Base-by-base conservation (phyloP, 2,113 vertebrate genomes). In the Leptosomus discolor region DNA sequence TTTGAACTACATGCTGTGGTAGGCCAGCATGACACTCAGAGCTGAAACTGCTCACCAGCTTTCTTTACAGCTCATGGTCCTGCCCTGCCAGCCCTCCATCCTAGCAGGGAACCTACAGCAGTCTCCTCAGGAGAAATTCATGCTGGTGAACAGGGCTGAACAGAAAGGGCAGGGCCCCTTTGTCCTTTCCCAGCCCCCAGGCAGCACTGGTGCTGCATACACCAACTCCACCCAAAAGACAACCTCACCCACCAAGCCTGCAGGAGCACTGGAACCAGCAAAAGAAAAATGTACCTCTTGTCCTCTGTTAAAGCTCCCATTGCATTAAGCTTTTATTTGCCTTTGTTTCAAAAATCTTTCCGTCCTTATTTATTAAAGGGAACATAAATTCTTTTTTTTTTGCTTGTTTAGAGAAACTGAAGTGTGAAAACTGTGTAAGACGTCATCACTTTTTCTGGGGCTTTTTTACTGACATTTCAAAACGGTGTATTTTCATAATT, bases 121-220 rank as follows among this genome's bases (percentile, higher is more conserved):
- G 23, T 2, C 3, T 70, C 48, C 50, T 64, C 34, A 17, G 56
- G 8, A 68, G 46, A 79, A 27, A 65, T 27, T 26, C 5, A 6
- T 1, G n/a, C 36, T 64, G 63, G 30, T 39, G 36, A 83, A 20
- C 22, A 65, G 24, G 27, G 22, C 14, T 83, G 36, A 0, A 0
- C 45, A 79, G 18, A 18, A 82, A 58, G 74, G 51, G n/a, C 43
- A 89, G 37, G 87, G 73, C 15, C 32, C 70, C 37, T 19, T 2
- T 7, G 27, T 6, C 57, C 63, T n/a, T 57, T 36, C 63, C 45
- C 34, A 73, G 43, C 5, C 24, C 53, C 15, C 9, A 15, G 37
- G 64, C 34, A 86, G 34, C 75, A 51, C 0, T 2, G 1, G 26
- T 6, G 60, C 53, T 81, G 17, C 67, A 41, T 21, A 61, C 0